Conservation (phyloP, 2,113 vertebrate genomes). For the Cranoglanis bouderius region DNA sequence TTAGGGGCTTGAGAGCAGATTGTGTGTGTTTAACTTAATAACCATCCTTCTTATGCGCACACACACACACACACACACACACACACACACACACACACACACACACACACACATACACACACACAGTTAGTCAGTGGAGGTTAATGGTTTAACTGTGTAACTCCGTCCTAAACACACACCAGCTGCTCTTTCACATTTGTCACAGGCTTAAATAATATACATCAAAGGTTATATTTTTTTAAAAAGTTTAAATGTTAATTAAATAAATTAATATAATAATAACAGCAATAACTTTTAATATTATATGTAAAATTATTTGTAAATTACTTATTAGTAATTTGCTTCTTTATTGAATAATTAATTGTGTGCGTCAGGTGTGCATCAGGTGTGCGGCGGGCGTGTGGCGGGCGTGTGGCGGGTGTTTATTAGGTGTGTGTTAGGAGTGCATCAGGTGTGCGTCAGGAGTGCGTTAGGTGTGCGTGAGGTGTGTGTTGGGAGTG, state of each 20-base stretch:
- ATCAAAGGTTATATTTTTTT: background rate
- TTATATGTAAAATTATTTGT: background rate
- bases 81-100: conserved; percentile 4
- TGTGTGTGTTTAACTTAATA: conserved; percentile 28
- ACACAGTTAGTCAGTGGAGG: background rate
- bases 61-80: background rate
- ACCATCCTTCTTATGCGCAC: background rate
- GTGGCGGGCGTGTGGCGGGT: background rate
- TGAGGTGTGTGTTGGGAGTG: too few relatives aligned
- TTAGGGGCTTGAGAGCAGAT: conserved; percentile 36
- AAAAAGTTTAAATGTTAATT: background rate
- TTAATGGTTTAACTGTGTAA: conserved; percentile 24
- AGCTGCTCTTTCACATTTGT: background rate
- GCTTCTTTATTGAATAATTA: background rate
- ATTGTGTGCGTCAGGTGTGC: background rate
- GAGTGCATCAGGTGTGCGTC: background rate
- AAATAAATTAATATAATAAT: background rate
- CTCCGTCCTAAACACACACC: background rate
- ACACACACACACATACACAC: background rate
- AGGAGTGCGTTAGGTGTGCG: background rate
- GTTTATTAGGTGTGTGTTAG: background rate
- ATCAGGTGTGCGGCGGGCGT: too few relatives aligned
- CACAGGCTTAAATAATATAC: background rate
- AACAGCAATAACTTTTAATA: background rate
- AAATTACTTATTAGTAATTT: background rate